Evolutionary conservation across 2,888 invertebrate genomes (phyloP).

Genomic region (Acheta domesticus): DNA sequence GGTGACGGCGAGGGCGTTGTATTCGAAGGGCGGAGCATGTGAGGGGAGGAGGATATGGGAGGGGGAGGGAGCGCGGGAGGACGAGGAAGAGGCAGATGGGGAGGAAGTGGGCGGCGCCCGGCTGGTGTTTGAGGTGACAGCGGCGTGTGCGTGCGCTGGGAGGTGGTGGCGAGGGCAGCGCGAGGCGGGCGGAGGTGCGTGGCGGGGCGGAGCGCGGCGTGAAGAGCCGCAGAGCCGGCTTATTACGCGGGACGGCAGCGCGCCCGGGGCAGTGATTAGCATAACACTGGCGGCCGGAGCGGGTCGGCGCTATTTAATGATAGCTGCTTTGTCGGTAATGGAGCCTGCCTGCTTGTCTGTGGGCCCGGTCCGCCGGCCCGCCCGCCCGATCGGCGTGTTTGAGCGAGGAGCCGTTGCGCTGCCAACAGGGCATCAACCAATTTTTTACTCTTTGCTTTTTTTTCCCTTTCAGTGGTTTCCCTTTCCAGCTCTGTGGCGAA

Average conservation of each 20-base stretch:
- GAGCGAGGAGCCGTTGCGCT: slow-evolving; percentile 25
- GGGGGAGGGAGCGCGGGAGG: not conserved
- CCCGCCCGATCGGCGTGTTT: not conserved
- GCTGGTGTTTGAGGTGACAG: too few relatives aligned
- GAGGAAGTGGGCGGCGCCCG: not conserved
- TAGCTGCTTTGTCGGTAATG: slow-evolving; percentile 34
- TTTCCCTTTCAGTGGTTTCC: too few relatives aligned
- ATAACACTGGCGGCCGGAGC: slow-evolving; percentile 29
- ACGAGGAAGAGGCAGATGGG: not conserved
- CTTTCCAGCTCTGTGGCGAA: too few relatives aligned
- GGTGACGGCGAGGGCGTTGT: too few relatives aligned
- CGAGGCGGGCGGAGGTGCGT: not conserved
- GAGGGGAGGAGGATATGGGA: not conserved
- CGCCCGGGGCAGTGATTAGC: slow-evolving; percentile 32
- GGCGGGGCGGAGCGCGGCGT: not conserved
- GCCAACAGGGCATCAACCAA: too few relatives aligned
- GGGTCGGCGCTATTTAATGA: slow-evolving; percentile 32
- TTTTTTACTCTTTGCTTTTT: too few relatives aligned
- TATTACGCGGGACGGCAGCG: not conserved
- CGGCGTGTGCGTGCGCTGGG: not conserved
- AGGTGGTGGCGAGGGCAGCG: not conserved
- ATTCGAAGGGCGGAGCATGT: too few relatives aligned
- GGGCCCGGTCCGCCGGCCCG: not conserved
- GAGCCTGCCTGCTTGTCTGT: slow-evolving; percentile 21
- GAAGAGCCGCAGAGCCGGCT: slow-evolving; percentile 21